phyloP scores from a whole-genome alignment of 2,888 invertebrate genomes.

The Tipula helvola region DNA sequence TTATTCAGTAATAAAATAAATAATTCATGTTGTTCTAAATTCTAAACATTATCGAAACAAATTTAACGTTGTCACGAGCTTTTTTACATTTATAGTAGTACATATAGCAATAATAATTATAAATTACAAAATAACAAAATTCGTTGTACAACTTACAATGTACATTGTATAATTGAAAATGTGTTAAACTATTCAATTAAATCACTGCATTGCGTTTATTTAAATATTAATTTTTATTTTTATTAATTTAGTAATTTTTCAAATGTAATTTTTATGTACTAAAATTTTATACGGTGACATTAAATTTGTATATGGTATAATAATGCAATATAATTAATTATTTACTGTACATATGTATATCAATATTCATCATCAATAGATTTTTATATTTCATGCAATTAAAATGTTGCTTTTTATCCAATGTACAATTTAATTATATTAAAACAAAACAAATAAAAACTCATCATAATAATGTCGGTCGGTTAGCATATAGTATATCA shows the following conservation, averaged over 20 bases:
- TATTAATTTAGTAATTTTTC: background rate
- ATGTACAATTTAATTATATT: background rate
- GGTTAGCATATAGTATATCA: background rate
- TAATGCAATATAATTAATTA: background rate
- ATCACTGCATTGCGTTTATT: background rate
- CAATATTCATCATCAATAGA: background rate
- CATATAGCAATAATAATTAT: background rate
- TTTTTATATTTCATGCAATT: background rate
- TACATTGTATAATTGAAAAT: background rate
- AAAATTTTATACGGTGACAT: background rate
- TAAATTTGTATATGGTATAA: background rate
- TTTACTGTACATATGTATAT: background rate
- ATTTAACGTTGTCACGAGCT: background rate
- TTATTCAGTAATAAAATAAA: background rate
- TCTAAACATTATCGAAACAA: background rate
- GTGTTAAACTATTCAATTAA: conserved; percentile 4
- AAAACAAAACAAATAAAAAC: background rate
- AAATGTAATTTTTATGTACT: background rate
- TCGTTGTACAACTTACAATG: background rate
- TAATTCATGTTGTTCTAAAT: background rate
- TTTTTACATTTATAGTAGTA: background rate
- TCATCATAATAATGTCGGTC: background rate
- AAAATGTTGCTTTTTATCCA: background rate
- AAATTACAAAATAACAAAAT: background rate
- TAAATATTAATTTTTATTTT: background rate